A percentile compares a stretch with the other conserved stretches of the same genome.
phyloP scores from a whole-genome alignment of 2,797 vertebrate species.

The Sebastes cheni region DNA sequence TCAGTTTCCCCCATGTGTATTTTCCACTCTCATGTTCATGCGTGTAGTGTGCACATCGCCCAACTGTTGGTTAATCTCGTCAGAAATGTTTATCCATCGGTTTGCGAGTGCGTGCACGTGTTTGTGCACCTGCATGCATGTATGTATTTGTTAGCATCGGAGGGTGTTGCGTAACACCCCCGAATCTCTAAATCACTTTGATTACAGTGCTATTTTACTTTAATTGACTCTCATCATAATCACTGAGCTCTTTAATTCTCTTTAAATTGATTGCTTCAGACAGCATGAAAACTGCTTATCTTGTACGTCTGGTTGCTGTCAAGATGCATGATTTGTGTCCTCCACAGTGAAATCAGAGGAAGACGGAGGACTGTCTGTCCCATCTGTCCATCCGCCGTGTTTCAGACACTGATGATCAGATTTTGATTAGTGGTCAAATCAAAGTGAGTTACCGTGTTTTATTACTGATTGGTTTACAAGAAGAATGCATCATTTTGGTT shows the following conservation, averaged over 20 bases:
- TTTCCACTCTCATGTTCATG: conserved; percentile 43
- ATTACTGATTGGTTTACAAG: background rate
- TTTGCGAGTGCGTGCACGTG: background rate
- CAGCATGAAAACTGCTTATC: conserved; percentile 69
- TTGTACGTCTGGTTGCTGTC: conserved; percentile 61
- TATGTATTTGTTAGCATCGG: conserved; percentile 37
- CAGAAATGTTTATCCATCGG: conserved; percentile 35
- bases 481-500: background rate
- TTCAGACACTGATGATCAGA: conserved; percentile 12
- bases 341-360: conserved; percentile 50
- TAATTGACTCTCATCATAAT: conserved; percentile 76
- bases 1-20: conserved; percentile 60
- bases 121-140: conserved; percentile 5
- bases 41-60: conserved; percentile 33
- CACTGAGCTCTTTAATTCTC: conserved; percentile 72
- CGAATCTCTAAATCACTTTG: conserved; percentile 68
- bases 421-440: conserved; percentile 20
- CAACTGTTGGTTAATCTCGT: conserved; percentile 53
- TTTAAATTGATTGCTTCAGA: conserved; percentile 70
- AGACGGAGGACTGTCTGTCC: conserved; percentile 1
- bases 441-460: conserved; percentile 17
- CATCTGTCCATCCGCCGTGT: conserved; percentile 32
- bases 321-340: conserved; percentile 66
- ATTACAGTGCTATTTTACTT: conserved; percentile 70
- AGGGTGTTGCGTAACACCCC: conserved; percentile 42